A percentile compares a stretch with the other conserved stretches of the same genome.
phyloP scores from a whole-genome alignment of 2,797 vertebrate genomes.

The Gymnothorax reevesii region DNA sequence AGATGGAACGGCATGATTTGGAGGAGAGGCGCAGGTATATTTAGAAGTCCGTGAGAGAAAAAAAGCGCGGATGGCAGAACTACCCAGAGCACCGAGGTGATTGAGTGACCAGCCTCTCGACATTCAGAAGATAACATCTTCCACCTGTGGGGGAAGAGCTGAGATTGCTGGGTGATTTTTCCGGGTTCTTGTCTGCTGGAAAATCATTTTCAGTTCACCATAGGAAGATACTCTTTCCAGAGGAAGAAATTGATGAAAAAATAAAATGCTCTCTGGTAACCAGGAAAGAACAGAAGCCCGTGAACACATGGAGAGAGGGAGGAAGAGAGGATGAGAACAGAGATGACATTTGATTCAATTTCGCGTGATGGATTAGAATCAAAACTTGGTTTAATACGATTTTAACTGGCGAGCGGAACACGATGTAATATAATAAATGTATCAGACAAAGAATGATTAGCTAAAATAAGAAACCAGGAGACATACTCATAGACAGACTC shows the following conservation, averaged over 20 bases:
- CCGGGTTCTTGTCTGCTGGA: not conserved
- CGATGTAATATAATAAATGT: not conserved
- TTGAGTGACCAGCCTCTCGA: not conserved
- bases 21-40: not conserved
- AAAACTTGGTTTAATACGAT: conserved; percentile 1
- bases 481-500: not conserved
- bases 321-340: not conserved
- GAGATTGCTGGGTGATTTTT: not conserved
- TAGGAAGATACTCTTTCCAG: not conserved
- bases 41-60: not conserved
- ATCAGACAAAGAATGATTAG: not conserved
- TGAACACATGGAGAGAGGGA: not conserved
- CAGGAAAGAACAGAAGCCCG: not conserved
- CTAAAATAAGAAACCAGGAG: not conserved
- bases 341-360: conserved; percentile 4
- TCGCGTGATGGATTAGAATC: not conserved
- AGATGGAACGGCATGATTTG: not conserved
- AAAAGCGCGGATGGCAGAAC: conserved; percentile 10
- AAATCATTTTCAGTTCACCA: conserved; percentile 17
- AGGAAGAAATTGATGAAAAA: not conserved
- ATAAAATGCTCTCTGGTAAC: not conserved
- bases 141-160: not conserved
- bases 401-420: not conserved
- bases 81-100: conserved; percentile 3
- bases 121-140: not conserved